Base-by-base conservation (phyloP, 2,888 invertebrate species). In the Apamea crenata region DNA sequence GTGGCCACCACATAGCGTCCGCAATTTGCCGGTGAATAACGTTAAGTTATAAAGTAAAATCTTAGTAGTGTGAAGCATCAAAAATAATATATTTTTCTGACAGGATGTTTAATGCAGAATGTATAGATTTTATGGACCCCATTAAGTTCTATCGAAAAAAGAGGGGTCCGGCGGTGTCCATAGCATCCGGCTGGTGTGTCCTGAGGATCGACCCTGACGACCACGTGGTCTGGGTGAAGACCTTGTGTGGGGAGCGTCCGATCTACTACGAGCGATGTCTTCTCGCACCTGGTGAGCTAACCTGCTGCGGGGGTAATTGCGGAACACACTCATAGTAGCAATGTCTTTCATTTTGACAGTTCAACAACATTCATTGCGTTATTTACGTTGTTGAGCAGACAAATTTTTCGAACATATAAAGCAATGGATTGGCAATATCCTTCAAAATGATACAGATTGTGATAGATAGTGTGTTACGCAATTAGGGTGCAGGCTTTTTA, bases 171-270 rank as follows among this genome's bases (percentile, higher is more conserved):
- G 96, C 96, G 7, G 85, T 95, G 65, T 94, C 96, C 3, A 91
- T 96, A 0, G 96, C 96, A n/a, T 87, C 89, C 0, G 96, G 96
- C 44, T 97, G 96, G 96, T 94, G 94, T 87, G 96, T 95, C 83
- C 14, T 92, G 68, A 87, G 96, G 0, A 91, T 96, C 1, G 96
- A 97, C 85, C 92, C 96, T 0, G 96, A 96, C 69, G 94, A 96
- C 44, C 96, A 96, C 88, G 93, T 92, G 10, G 95, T 78, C 8
- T 96, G 92, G 85, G 85, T 96, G 16, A 93, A 92, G 83, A 96
- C 95, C 0, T 76, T 93, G 90, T 89, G 91, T 75, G 96, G 96
- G 2, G 96, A 96, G 63, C 92, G 91, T 81, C 96, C 96, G 0
- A 93, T 97, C 1, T 96, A 96, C 91, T 97, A 96, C 84, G 96